Conservation (phyloP, 2,888 invertebrate species). For the Synanthedon andrenaeformis region DNA sequence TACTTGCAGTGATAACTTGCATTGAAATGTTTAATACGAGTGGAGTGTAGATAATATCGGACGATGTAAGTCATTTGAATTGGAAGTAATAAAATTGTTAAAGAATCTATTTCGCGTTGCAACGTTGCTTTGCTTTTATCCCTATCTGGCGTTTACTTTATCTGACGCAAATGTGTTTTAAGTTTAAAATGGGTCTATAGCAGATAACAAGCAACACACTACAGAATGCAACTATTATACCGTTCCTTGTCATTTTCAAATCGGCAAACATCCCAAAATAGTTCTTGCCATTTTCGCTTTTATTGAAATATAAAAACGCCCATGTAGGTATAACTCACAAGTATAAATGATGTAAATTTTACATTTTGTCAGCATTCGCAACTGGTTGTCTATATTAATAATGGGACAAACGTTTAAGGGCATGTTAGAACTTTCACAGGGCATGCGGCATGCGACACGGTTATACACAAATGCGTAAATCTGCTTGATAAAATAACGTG, state of each 20-base stretch:
- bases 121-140: conserved; percentile 58
- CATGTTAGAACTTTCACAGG: conserved; percentile 26
- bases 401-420: conserved; percentile 35
- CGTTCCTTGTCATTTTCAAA: background rate
- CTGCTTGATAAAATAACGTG: conserved; percentile 1
- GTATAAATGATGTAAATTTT: conserved; percentile 1
- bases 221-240: background rate
- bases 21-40: conserved; percentile 40
- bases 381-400: conserved; percentile 27
- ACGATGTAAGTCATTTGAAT: conserved; percentile 5
- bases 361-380: conserved; percentile 12
- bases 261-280: no score
- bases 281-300: no score
- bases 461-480: conserved; percentile 10
- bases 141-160: conserved; percentile 26
- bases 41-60: conserved; percentile 16
- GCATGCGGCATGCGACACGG: conserved; percentile 14
- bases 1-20: conserved; percentile 34
- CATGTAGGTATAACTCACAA: no score
- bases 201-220: conserved; percentile 1
- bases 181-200: background rate
- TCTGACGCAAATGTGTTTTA: background rate
- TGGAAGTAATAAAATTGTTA: conserved; percentile 34
- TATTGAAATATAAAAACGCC: no score
- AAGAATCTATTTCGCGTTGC: conserved; percentile 36